These are phyloP conservation scores for Hydrozoanthus tunicans DNA, from an alignment of 64 coral and sea anemone genomes.

Conservation along the genomic window DNA sequence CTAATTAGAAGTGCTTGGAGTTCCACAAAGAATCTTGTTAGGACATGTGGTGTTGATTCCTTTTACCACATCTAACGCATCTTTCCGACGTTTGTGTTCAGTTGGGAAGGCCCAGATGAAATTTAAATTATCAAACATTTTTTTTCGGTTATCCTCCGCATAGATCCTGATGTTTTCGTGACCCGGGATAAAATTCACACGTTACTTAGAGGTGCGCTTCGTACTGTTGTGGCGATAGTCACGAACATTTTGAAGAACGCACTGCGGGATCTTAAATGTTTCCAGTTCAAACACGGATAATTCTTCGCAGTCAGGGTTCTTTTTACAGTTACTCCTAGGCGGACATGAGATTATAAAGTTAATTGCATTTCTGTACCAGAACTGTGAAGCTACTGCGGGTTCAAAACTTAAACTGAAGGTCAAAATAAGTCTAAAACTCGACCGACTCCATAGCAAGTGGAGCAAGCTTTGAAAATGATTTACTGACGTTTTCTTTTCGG, in stretches of 20 bases:
- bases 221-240: constrained; percentile 5
- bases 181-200: constrained; percentile 26
- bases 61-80: constrained; percentile 25
- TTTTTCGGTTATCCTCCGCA: not conserved
- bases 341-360: no score
- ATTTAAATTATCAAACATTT: constrained; percentile 8
- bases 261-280: no score
- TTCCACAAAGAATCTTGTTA: not conserved
- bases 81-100: not conserved
- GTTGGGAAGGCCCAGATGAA: not conserved
- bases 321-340: no score
- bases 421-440: no score
- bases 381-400: no score
- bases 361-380: no score
- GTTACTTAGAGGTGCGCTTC: not conserved
- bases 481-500: no score
- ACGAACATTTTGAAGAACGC: not conserved
- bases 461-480: no score
- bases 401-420: no score
- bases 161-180: not conserved
- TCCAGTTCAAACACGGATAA: not conserved
- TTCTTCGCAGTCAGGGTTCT: no score
- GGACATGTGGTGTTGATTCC: constrained; percentile 20
- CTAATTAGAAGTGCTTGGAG: not conserved
- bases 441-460: no score